Conservation (phyloP, 2,113 vertebrate genomes). For the Amblyopsis rosae region DNA sequence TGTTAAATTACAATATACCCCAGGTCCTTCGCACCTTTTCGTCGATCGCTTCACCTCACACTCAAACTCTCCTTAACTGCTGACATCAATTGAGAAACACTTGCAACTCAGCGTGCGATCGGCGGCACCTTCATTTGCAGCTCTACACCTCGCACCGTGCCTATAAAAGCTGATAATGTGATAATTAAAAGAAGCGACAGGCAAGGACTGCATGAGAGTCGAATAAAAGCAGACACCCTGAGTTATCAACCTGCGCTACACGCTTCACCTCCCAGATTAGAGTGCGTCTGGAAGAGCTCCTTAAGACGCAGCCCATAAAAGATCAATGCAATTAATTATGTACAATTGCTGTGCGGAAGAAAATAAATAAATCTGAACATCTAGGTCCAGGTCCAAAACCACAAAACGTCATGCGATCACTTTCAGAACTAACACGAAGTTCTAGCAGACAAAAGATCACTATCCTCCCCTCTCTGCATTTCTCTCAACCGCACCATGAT, state of each 20-base stretch:
- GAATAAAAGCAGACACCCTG: conserved; percentile 66
- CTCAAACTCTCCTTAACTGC: conserved; percentile 50
- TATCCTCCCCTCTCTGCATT: conserved; percentile 51
- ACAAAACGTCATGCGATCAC: conserved; percentile 5
- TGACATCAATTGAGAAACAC: conserved; percentile 72
- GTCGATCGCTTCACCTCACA: conserved; percentile 27
- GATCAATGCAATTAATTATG: conserved; percentile 53
- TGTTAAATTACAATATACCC: conserved; percentile 3
- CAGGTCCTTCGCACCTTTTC: conserved; percentile 9
- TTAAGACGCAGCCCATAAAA: conserved; percentile 44
- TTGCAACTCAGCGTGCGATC: conserved; percentile 79
- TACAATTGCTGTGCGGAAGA: conserved; percentile 16
- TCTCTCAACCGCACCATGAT: conserved; percentile 95
- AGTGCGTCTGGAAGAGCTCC: conserved; percentile 35
- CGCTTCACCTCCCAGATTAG: conserved; percentile 56
- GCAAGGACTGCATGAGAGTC: conserved; percentile 85
- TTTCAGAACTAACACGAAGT: conserved; percentile 31
- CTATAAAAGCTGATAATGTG: conserved; percentile 94
- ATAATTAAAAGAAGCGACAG: conserved; percentile 98
- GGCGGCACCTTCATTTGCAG: conserved; percentile 80
- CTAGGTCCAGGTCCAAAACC: conserved; percentile 10
- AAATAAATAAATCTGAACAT: conserved; percentile 8
- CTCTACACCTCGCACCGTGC: conserved; percentile 79
- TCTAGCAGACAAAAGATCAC: conserved; percentile 70
- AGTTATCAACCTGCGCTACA: conserved; percentile 64